phyloP scores from a whole-genome alignment of 2,797 vertebrate species.

The Nannoperca australis region DNA sequence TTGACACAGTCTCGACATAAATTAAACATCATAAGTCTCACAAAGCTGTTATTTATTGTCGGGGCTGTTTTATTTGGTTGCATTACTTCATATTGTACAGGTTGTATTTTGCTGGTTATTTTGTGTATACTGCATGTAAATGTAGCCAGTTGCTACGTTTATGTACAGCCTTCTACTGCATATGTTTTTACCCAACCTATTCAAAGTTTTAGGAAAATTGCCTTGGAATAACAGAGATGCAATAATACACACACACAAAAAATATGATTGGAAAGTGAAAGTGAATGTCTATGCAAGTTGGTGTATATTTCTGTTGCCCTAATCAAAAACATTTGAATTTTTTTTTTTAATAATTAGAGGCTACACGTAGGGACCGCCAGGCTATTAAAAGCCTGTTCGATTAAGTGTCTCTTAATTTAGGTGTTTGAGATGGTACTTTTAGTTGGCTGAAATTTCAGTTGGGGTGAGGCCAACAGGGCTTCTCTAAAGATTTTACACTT shows the following conservation, averaged over 20 bases:
- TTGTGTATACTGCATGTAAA: constrained; percentile 14
- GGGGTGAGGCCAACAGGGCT: background rate
- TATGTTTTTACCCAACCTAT: constrained; percentile 7
- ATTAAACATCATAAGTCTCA: background rate
- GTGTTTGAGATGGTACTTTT: background rate
- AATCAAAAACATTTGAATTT: background rate
- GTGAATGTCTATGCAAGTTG: constrained; percentile 62
- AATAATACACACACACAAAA: constrained; percentile 17
- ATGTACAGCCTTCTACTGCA: background rate
- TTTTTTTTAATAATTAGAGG: background rate
- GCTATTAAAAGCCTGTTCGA: background rate
- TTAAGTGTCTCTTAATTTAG: background rate
- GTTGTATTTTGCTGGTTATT: constrained; percentile 17
- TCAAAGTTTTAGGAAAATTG: constrained; percentile 4
- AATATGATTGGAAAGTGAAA: constrained; percentile 23
- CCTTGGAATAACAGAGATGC: constrained; percentile 24
- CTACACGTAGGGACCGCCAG: background rate
- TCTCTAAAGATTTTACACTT: background rate
- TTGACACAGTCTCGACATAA: background rate
- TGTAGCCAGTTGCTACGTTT: constrained; percentile 18
- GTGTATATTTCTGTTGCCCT: background rate
- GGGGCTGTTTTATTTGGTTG: constrained; percentile 15
- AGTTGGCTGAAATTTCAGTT: background rate
- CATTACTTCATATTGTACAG: background rate
- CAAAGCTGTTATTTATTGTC: background rate